A percentile compares a stretch with the other conserved stretches of the same genome.
phyloP scores from a whole-genome alignment of 2,888 invertebrate species.

The Ditula angustiorana region DNA sequence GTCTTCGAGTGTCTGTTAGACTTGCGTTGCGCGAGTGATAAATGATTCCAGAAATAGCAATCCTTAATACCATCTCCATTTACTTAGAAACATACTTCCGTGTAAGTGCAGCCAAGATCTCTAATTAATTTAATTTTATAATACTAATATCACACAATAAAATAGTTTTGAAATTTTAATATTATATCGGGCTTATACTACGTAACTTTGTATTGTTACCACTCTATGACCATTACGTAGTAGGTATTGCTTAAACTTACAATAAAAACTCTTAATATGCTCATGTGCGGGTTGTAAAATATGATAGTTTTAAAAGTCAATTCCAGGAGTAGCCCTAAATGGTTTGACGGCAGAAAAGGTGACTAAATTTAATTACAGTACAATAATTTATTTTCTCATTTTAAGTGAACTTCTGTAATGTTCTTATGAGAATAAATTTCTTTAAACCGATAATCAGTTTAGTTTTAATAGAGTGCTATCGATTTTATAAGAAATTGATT shows the following conservation, averaged over 20 bases:
- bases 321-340: constrained; percentile 10
- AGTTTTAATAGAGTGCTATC: constrained; percentile 2
- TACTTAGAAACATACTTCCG: neutral
- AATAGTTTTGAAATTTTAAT: no score
- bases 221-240: no score
- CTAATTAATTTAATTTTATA: neutral
- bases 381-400: no score
- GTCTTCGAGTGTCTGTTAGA: constrained; percentile 42
- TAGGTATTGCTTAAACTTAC: no score
- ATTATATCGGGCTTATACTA: no score
- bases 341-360: constrained; percentile 15
- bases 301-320: neutral
- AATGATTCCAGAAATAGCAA: constrained; percentile 59
- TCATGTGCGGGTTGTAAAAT: constrained; percentile 5
- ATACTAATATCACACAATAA: no score
- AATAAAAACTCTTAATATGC: no score
- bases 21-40: constrained; percentile 57
- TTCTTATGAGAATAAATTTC: no score
- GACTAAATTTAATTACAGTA: constrained; percentile 13
- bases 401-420: no score
- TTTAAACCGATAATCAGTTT: constrained; percentile 17
- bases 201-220: no score
- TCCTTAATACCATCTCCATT: constrained; percentile 50
- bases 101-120: neutral
- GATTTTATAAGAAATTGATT: neutral